Evolutionary conservation across 2,888 invertebrate species (phyloP), one percentile per base, ranked within the genome.

Genomic region (Parnassius orleans): DNA sequence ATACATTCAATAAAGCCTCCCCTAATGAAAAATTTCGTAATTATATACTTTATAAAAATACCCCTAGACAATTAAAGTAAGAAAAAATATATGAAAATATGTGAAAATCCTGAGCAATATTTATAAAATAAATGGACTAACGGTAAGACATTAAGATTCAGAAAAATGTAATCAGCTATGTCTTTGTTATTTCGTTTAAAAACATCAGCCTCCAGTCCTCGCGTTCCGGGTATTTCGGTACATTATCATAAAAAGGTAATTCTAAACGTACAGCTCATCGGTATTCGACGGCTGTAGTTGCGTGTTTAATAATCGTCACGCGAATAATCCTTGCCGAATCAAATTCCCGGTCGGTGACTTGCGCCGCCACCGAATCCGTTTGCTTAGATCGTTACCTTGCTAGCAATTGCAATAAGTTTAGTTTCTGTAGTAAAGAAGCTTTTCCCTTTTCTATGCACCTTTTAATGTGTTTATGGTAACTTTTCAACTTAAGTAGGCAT

Each of bases 241-340:
- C 68, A 81, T 86, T 84, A 78, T 67, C 82, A 83, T 86, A 77
- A 76, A 79, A 70, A 75, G 74, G 66, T 71, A 71, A 80, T 81
- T 81, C 70, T 65, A 65, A 70, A 66, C 65, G 67, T 66, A 68
- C 62, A 62, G 63, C 65, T 66, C 53, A 57, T 83, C 78, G 56
- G 63, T 63, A 84, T 83, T 84, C 81, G 75, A 48, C 48, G 14
- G 68, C 75, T 70, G 78, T 75, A 71, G 71, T 78, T 67, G 76
- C 80, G 74, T 82, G 81, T 61, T 66, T 67, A 56, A 44, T 68
- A 61, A 65, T 71, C 69, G 77, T 75, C 76, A 79, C 77, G 76
- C 81, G 69, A 81, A 63, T 61, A 52, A 78, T 74, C 68, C 69
- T 68, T 61, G 58, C 64, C 63, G 64, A 65, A 65, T 66, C 57